Conservation (phyloP, 2,113 vertebrate species). For the Phodopus roborovskii region DNA sequence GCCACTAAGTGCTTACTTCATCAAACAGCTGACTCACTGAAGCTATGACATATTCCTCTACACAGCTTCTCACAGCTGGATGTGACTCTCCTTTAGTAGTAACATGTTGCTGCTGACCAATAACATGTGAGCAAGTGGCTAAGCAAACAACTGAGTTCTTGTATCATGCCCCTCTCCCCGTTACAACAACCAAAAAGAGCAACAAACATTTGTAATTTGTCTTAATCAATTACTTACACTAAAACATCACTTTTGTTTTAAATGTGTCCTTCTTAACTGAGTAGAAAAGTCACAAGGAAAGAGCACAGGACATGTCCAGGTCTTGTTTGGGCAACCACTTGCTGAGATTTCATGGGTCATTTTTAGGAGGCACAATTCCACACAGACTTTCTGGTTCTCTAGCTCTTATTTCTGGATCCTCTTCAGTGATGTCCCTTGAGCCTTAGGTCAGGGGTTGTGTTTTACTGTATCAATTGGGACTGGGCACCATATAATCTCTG, state of each 20-base stretch:
- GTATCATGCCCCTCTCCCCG: neutral
- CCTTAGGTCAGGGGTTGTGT: too few relatives aligned
- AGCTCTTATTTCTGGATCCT: neutral
- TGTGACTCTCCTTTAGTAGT: neutral
- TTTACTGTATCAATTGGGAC: neutral
- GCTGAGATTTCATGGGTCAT: neutral
- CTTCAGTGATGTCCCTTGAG: neutral
- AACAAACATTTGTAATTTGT: neutral
- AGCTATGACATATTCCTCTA: neutral
- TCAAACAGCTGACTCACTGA: neutral
- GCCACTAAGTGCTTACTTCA: neutral
- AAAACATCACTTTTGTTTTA: constrained; percentile 30
- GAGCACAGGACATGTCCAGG: neutral
- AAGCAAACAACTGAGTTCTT: neutral
- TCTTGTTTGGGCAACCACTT: neutral
- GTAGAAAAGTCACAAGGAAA: neutral
- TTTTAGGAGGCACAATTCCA: neutral
- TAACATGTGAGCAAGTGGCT: neutral
- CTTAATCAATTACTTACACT: neutral
- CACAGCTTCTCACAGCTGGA: neutral
- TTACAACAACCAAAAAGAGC: neutral
- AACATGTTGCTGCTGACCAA: neutral
- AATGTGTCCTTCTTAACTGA: neutral
- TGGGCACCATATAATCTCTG: neutral
- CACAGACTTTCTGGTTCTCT: neutral